A percentile compares a stretch with the other conserved stretches of the same genome.
Evolutionary conservation across 2,888 invertebrate genomes (phyloP).

Genomic region (Euspilapteryx auroguttella): DNA sequence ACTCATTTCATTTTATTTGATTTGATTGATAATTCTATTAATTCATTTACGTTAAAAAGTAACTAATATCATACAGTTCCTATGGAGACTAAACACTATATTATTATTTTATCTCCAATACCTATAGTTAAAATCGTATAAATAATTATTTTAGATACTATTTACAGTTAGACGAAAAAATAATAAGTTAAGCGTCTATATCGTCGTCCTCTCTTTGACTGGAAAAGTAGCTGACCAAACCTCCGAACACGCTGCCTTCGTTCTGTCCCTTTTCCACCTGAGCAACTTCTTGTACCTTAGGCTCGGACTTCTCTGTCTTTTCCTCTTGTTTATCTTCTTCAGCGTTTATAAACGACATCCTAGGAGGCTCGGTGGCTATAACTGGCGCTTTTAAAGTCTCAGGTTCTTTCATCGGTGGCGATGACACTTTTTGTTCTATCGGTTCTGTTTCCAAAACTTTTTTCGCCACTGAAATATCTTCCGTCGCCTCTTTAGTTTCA

Average conservation of each 20-base stretch:
- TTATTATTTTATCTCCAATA: no score
- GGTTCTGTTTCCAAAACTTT: no score
- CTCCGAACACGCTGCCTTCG: conserved; percentile 80
- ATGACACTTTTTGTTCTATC: no score
- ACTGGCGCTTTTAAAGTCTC: no score
- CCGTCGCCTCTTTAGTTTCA: no score
- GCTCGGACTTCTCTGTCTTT: conserved; percentile 13
- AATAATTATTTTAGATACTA: conserved; percentile 5
- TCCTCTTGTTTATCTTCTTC: not conserved
- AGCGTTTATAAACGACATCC: not conserved
- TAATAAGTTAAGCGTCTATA: conserved; percentile 61
- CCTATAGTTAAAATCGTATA: conserved; percentile 3
- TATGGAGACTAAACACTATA: conserved; percentile 1
- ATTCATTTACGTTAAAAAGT: conserved; percentile 14
- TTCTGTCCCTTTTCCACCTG: no score
- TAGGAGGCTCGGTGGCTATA: conserved; percentile 4
- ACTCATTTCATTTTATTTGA: conserved; percentile 20
- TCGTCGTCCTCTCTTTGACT: conserved; percentile 89
- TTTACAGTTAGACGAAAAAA: conserved; percentile 1
- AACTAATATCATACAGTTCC: conserved; percentile 3
- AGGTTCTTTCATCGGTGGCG: no score
- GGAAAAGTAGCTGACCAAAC: conserved; percentile 89
- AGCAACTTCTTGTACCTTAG: no score
- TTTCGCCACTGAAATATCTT: no score
- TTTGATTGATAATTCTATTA: conserved; percentile 8